phyloP scores from a whole-genome alignment of 2,797 vertebrate species.

The Podarcis siculus region DNA sequence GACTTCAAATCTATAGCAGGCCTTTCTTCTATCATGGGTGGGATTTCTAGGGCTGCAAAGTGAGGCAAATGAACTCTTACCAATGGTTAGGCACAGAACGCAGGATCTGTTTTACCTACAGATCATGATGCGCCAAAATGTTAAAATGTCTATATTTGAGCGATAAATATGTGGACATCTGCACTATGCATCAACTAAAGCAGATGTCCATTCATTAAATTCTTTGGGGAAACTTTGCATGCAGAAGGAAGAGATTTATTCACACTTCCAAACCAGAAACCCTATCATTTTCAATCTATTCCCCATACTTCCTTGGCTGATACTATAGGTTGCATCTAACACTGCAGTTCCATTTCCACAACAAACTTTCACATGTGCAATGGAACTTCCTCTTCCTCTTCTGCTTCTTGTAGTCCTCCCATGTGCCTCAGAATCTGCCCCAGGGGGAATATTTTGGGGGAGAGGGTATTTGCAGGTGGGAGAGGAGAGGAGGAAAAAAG shows the following conservation, averaged over 20 bases:
- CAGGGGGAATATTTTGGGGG: no score
- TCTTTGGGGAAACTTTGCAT: background rate
- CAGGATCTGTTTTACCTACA: background rate
- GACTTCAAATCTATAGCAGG: background rate
- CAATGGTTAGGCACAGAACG: background rate
- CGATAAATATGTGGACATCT: no score
- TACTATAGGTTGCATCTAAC: no score
- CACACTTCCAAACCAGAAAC: background rate
- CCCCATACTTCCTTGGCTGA: no score
- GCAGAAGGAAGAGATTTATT: background rate
- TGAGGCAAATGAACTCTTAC: background rate
- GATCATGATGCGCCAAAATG: background rate
- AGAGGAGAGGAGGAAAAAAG: constrained; percentile 17
- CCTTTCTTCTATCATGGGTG: background rate
- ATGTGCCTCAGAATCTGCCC: no score
- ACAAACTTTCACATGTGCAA: no score
- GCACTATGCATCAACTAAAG: background rate
- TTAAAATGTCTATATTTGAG: background rate
- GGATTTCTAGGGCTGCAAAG: background rate
- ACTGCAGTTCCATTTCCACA: no score
- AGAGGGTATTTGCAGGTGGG: no score
- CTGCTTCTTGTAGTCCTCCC: no score
- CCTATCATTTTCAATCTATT: background rate
- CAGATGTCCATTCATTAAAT: background rate
- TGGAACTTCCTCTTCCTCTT: no score